Base-by-base conservation (phyloP, 2,797 vertebrate genomes). In the Peromyscus eremicus region DNA sequence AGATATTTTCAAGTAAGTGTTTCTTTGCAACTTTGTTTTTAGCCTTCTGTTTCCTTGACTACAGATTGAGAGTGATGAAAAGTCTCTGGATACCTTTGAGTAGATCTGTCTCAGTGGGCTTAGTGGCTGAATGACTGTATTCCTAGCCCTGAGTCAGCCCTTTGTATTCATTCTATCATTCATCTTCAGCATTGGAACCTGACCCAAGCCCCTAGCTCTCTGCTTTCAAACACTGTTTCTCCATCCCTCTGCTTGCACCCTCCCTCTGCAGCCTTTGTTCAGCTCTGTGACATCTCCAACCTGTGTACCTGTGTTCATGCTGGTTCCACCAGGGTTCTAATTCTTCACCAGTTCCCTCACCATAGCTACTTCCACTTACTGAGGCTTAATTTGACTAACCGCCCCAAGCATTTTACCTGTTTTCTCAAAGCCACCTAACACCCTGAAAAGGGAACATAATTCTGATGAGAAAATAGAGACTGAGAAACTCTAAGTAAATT, bases 31-130 rank as follows among this genome's bases (percentile, higher is more conserved):
- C 84, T 76, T 90, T 91, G 89, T 98, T 97, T 98, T 98, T 95
- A 97, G 94, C 52, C 57, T 95, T 79, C 71, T 86, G 96, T 98
- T 98, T 96, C 97, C 97, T 95, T 98, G 98, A 96, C 97, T 97
- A 97, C 96, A 97, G 75, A 49, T 64, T 92, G 91, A 97, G 80
- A 87, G 91, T 86, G 66, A 95, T 68, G 68, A 96, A 92, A 96
- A 91, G 79, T 55, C 62, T 77, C 80, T 85, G 80, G 52, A 23
- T 85, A 84, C 37, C 66, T 83, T 92, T 96, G 46, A 82, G 95
- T 46, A 91, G 57, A 16, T 89, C 57, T 80, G 87, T 94, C 94
- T 96, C 81, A 25, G 11, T 62, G 73, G 85, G 68, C 9, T 70
- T 64, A 77, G 87, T 66, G 66, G n/a, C 82, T 91, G 57, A 92